These are phyloP conservation scores for Staurois parvus DNA, from an alignment of 2,797 vertebrate genomes.

Conservation along the genomic window DNA sequence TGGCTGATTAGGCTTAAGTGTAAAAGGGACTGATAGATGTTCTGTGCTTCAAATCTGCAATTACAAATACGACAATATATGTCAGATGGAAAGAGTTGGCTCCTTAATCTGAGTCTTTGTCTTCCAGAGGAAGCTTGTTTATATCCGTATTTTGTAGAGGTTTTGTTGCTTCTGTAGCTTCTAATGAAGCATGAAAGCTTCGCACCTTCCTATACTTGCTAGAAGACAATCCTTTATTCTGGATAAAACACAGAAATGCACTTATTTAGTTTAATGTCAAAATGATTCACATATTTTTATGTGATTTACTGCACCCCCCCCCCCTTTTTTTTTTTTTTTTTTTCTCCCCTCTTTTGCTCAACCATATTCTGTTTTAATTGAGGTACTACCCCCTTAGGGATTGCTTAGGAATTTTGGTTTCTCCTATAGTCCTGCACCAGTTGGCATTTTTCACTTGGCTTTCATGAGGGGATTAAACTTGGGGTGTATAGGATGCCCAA, in stretches of 20 bases:
- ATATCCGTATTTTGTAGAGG: slow-evolving; percentile 23
- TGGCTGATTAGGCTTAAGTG: slow-evolving; percentile 28
- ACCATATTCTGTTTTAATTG: too few species aligned
- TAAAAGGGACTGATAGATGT: slow-evolving; percentile 33
- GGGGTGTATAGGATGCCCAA: too few species aligned
- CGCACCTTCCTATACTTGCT: slow-evolving; percentile 25
- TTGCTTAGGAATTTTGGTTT: too few species aligned
- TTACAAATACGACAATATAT: slow-evolving; percentile 33
- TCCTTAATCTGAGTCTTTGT: slow-evolving; percentile 27
- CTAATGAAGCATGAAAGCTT: slow-evolving; percentile 39
- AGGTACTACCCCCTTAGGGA: too few species aligned
- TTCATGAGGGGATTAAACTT: too few species aligned
- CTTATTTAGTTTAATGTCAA: neutral
- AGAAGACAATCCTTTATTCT: neutral
- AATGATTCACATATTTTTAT: too few species aligned
- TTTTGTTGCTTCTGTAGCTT: slow-evolving; percentile 7
- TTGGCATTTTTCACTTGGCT: too few species aligned
- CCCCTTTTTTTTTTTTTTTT: too few species aligned
- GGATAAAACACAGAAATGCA: neutral
- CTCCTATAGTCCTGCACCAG: too few species aligned
- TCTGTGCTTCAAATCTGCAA: slow-evolving; percentile 7
- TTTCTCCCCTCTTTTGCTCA: too few species aligned
- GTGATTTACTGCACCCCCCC: too few species aligned
- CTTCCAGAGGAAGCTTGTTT: slow-evolving; percentile 30
- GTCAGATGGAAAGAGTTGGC: slow-evolving; percentile 5